phyloP scores from a whole-genome alignment of 2,888 invertebrate species.

The Frankliniella intonsa region DNA sequence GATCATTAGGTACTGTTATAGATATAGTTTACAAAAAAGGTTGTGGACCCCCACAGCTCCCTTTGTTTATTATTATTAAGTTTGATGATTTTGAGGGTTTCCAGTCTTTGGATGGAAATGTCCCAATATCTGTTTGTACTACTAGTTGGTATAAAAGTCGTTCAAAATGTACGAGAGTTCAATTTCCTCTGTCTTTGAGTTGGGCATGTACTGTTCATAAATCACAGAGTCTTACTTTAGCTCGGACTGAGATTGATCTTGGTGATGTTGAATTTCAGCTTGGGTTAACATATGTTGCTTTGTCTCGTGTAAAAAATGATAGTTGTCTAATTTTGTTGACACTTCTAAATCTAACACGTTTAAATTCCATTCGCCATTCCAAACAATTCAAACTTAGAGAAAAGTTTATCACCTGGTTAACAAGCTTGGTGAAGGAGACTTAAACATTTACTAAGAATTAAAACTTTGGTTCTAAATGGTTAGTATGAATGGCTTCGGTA shows the following conservation, averaged over 20 bases:
- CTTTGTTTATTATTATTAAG: neutral
- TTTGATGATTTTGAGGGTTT: neutral
- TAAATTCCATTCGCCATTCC: neutral
- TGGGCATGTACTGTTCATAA: no score
- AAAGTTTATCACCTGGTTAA: no score
- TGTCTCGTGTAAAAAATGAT: constrained; percentile 32
- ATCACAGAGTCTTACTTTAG: no score
- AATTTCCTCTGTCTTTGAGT: no score
- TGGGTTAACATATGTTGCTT: constrained; percentile 33
- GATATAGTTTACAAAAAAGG: neutral
- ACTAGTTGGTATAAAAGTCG: no score
- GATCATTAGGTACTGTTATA: neutral
- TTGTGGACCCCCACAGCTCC: neutral
- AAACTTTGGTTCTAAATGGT: no score
- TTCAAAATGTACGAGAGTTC: no score
- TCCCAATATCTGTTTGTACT: neutral
- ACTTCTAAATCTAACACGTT: constrained; percentile 31
- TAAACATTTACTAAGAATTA: no score
- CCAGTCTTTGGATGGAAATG: neutral
- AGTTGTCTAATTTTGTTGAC: constrained; percentile 31
- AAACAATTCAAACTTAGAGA: no score
- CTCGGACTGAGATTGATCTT: constrained; percentile 28
- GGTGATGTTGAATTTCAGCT: constrained; percentile 32
- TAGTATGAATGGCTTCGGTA: no score
- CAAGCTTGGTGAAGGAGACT: no score